phyloP scores from a whole-genome alignment of 2,113 vertebrate genomes.

The Dasyurus viverrinus region DNA sequence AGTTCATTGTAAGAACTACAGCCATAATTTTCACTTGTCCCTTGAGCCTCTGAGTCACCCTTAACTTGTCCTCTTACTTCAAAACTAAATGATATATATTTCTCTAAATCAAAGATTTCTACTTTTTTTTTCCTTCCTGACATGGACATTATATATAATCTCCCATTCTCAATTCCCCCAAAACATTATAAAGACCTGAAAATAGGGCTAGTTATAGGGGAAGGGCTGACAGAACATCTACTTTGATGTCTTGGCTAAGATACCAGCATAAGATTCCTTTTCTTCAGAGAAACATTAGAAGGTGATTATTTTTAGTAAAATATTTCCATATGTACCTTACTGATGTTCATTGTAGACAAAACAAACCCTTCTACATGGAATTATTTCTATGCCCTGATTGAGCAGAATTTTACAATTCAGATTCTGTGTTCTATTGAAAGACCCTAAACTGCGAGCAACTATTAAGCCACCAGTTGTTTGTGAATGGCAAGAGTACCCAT shows the following conservation, averaged over 20 bases:
- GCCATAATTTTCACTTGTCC: constrained; percentile 5
- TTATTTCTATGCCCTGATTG: constrained; percentile 52
- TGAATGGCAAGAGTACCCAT: constrained; percentile 16
- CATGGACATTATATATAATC: neutral
- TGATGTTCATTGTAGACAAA: constrained; percentile 68
- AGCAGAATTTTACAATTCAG: constrained; percentile 63
- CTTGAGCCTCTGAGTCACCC: neutral
- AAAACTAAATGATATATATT: neutral
- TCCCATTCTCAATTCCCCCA: neutral
- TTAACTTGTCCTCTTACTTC: constrained; percentile 31
- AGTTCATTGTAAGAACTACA: neutral
- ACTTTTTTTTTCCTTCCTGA: constrained; percentile 7
- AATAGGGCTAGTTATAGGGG: constrained; percentile 31
- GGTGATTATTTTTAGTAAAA: constrained; percentile 78
- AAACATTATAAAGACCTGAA: constrained; percentile 43
- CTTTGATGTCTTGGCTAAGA: constrained; percentile 69
- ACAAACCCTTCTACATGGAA: constrained; percentile 52
- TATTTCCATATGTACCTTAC: constrained; percentile 71
- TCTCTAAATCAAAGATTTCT: constrained; percentile 33
- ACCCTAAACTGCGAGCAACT: constrained; percentile 48
- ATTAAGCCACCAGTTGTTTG: constrained; percentile 13
- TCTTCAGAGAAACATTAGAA: constrained; percentile 66
- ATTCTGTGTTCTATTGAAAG: neutral
- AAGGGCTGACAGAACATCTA: constrained; percentile 66
- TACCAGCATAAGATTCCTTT: constrained; percentile 57